Percentiles rank a stretch among this genome's conserved stretches.
Conservation (phyloP, 2,888 invertebrate genomes). For the Aelia acuminata region DNA sequence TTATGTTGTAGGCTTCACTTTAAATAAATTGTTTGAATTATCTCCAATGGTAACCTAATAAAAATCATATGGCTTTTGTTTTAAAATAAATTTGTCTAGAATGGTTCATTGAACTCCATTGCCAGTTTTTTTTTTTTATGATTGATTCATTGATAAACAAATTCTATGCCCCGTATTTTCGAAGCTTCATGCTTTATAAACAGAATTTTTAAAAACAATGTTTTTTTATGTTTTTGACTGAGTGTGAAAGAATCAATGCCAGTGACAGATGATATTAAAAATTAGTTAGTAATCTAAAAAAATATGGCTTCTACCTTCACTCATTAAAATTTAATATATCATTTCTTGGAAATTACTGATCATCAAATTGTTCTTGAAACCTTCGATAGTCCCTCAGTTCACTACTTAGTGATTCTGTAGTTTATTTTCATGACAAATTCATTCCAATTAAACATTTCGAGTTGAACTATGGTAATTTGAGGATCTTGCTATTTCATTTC, state of each 20-base stretch:
- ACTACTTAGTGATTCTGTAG: too few species aligned
- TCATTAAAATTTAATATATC: too few species aligned
- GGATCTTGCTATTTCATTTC: too few species aligned
- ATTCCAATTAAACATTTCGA: too few species aligned
- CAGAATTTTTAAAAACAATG: background rate
- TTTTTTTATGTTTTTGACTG: background rate
- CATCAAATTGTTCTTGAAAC: too few species aligned
- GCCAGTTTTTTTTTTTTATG: background rate
- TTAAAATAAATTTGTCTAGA: background rate
- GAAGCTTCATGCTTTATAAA: background rate
- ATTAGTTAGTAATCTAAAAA: background rate
- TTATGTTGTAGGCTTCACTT: background rate
- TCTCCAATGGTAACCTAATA: background rate
- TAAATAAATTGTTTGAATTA: background rate
- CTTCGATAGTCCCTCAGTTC: too few species aligned
- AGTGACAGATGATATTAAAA: background rate
- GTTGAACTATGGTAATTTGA: too few species aligned
- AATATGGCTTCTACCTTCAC: too few species aligned
- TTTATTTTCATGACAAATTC: too few species aligned
- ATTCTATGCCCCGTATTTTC: background rate
- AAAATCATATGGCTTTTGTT: background rate
- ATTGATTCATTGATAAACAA: background rate
- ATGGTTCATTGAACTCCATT: background rate
- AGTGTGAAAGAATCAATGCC: too few species aligned
- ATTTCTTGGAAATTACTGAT: too few species aligned